These are phyloP conservation scores for Trichopria drosophilae DNA, from an alignment of 2,888 invertebrate genomes.

Conservation along the genomic window DNA sequence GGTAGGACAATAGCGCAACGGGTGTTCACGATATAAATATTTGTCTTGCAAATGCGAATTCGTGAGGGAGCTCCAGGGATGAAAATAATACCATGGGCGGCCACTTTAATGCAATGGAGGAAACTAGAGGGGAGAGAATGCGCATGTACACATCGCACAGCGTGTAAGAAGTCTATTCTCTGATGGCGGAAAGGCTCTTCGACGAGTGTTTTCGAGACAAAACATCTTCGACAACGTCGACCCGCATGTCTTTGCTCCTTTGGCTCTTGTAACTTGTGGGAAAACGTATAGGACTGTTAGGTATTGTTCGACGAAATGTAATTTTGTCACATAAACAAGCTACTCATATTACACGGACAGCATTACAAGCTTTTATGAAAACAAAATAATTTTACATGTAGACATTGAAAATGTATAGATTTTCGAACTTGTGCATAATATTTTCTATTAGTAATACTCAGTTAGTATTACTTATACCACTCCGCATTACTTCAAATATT, in stretches of 20 bases:
- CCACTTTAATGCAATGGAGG: slow-evolving; percentile 20
- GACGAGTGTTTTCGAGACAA: slow-evolving; percentile 7
- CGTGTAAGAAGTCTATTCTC: slow-evolving; percentile 9
- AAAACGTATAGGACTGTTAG: no score
- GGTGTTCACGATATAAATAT: slow-evolving; percentile 54
- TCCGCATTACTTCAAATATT: no score
- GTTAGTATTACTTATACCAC: no score
- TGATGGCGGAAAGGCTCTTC: slow-evolving; percentile 19
- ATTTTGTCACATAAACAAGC: no score
- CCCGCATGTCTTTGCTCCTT: slow-evolving; percentile 38
- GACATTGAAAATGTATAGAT: no score
- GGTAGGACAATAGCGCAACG: slow-evolving; percentile 47
- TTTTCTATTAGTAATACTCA: no score
- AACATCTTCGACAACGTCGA: slow-evolving; percentile 22
- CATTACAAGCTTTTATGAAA: no score
- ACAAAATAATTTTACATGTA: no score
- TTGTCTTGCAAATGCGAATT: slow-evolving; percentile 40
- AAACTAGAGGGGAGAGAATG: slow-evolving; percentile 25
- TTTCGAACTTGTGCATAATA: no score
- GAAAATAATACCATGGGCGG: slow-evolving; percentile 35
- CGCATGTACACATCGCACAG: slow-evolving; percentile 15
- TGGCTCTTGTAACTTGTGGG: slow-evolving; percentile 39
- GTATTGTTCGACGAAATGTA: no score
- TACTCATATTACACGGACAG: no score
- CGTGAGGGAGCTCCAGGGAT: slow-evolving; percentile 5